Evolutionary conservation across 2,888 invertebrate species (phyloP).

Genomic region (Timema cristinae): DNA sequence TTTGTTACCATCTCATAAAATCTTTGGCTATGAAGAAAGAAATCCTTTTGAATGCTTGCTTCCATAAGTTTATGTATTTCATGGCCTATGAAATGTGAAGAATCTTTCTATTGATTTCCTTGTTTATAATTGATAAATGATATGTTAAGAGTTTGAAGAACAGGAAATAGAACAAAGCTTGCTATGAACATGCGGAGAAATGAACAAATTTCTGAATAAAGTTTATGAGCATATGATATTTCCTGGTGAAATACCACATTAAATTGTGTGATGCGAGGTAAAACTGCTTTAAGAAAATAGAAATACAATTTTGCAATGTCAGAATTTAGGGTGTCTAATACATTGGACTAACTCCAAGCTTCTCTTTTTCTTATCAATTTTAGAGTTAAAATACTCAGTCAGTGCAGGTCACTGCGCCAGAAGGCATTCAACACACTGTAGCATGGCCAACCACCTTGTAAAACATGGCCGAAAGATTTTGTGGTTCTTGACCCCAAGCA

Average conservation of each 20-base stretch:
- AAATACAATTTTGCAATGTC: neutral
- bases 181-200: conserved; percentile 11
- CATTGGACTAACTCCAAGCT: neutral
- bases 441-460: conserved; percentile 15
- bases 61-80: neutral
- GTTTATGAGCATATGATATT: conserved; percentile 4
- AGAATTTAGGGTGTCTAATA: conserved; percentile 4
- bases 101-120: conserved; percentile 3
- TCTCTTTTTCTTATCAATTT: conserved; percentile 2
- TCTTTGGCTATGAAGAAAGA: neutral
- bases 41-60: neutral
- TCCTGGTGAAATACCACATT: conserved; percentile 11
- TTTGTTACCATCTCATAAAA: conserved; percentile 7
- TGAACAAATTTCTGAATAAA: conserved; percentile 12
- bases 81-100: neutral
- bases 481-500: neutral
- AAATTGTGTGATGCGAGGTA: conserved; percentile 1
- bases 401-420: conserved; percentile 18
- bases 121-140: neutral
- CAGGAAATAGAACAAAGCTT: conserved; percentile 7
- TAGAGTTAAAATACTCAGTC: neutral
- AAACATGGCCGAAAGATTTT: conserved; percentile 16
- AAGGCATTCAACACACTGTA: conserved; percentile 10
- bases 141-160: neutral
- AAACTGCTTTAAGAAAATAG: neutral